Base-by-base conservation (phyloP, 2,113 vertebrate species). In the Bos taurus region DNA sequence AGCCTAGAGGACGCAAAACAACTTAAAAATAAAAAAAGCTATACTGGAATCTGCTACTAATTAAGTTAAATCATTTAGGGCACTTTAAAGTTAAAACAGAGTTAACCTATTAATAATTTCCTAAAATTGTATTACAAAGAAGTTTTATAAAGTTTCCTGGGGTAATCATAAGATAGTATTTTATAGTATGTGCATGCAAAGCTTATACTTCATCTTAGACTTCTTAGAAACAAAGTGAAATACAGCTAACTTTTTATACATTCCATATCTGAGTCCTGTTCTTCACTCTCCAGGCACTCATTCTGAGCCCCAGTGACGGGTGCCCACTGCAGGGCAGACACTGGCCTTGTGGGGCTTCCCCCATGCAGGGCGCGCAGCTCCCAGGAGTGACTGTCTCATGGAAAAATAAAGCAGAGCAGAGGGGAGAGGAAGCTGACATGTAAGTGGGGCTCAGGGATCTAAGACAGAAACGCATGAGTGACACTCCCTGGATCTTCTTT, bases 51-150 rank as follows among this genome's bases (percentile, higher is more conserved):
- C 48, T 88, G 12, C 90, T 71, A 90, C 46, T 62, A 95, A 96
- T 26, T 21, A 74, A 48, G 67, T 16, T 77, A 90, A 84, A 80
- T 57, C 92, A 85, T 19, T 46, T 56, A 92, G 28, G 40, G 36
- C 13, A 71, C n/a, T 94, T 95, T 30, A 50, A 82, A 95, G 74
- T 54, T 60, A 86, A 95, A 94, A 93, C 5, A 62, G 1, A 89
- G 30, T 52, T 43, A 92, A 48, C 8, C 30, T 83, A 43, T 43
- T 15, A 43, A 7, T 7, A 82, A 88, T 10, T 95, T 93, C 59
- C 40, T 28, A 83, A 87, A 62, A 57, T 1, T 56, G 5, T 26
- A 90, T 0, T 71, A 28, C 25, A 94, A 92, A 90, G 19, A 84
- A 54, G 59, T 57, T 48, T 71, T 15, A n/a, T 23, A 19, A 90